Evolutionary conservation across 1,140 invertebrate species (phyloP).

Genomic region (Galendromus occidentalis): DNA sequence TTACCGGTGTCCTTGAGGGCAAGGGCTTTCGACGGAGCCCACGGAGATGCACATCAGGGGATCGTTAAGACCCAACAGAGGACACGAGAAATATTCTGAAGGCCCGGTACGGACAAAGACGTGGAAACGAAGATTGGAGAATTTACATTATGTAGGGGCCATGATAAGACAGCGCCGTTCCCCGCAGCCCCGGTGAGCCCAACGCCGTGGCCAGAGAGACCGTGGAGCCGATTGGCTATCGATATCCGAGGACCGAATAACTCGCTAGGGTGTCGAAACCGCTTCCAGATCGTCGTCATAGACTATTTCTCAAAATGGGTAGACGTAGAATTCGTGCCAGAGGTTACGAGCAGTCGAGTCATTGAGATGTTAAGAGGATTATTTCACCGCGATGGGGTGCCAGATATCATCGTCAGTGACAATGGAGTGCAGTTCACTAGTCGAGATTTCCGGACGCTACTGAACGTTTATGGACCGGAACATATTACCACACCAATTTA

Average conservation of each 20-base stretch:
- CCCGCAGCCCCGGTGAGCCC: background rate
- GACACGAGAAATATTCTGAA: background rate
- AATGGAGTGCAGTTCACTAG: background rate
- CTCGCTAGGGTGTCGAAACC: background rate
- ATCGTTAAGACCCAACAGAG: background rate
- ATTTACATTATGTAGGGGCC: background rate
- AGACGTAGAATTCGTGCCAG: background rate
- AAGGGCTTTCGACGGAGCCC: background rate
- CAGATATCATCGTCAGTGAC: background rate
- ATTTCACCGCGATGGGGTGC: background rate
- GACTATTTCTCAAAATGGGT: conserved; percentile 5
- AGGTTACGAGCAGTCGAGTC: background rate
- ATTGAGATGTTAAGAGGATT: background rate
- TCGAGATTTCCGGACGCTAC: background rate
- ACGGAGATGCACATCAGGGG: background rate
- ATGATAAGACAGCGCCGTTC: background rate
- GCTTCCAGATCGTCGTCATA: background rate
- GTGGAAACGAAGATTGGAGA: background rate
- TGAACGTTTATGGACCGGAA: background rate
- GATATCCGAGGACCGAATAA: background rate
- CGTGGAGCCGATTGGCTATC: background rate
- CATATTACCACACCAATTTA: background rate
- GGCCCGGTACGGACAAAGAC: background rate
- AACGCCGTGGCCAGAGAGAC: background rate
- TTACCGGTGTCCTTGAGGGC: background rate